Conservation (phyloP, 2,888 invertebrate species). For the Anodontia alba region DNA sequence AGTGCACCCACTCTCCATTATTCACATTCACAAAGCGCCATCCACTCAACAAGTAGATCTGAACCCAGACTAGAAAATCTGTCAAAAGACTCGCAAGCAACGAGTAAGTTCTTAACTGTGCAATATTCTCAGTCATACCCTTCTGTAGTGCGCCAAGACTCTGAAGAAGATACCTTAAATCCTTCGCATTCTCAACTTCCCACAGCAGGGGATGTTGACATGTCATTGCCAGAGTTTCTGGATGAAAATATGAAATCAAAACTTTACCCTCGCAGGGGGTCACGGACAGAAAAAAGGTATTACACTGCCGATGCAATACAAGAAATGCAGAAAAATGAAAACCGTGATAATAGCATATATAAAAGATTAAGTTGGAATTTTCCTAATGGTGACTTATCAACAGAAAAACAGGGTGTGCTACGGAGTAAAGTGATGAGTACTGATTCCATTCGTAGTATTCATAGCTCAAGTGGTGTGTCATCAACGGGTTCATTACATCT, state of each 20-base stretch:
- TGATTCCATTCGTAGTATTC: slow-evolving; percentile 85
- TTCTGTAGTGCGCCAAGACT: slow-evolving; percentile 51
- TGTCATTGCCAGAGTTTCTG: slow-evolving; percentile 57
- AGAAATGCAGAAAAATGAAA: slow-evolving; percentile 85
- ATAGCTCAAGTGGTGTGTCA: slow-evolving; percentile 85
- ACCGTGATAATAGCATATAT: slow-evolving; percentile 86
- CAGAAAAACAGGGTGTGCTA: slow-evolving; percentile 72
- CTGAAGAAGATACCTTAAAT: slow-evolving; percentile 33
- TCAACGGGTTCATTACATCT: slow-evolving; percentile 85
- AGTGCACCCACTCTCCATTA: slow-evolving; percentile 39
- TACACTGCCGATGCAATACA: slow-evolving; percentile 90
- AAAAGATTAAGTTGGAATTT: slow-evolving; percentile 89
- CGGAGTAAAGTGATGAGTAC: slow-evolving; percentile 81
- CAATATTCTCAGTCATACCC: slow-evolving; percentile 63
- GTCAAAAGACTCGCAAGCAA: slow-evolving; percentile 4
- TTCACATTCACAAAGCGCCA: slow-evolving; percentile 23
- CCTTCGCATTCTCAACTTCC: background rate
- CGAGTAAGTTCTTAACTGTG: slow-evolving; percentile 49
- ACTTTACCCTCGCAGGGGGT: slow-evolving; percentile 79
- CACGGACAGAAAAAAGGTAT: slow-evolving; percentile 86
- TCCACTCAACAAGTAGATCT: slow-evolving; percentile 22
- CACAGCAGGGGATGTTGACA: background rate
- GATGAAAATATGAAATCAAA: slow-evolving; percentile 77
- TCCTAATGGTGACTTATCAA: slow-evolving; percentile 81
- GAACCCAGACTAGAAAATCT: slow-evolving; percentile 20